phyloP scores from a whole-genome alignment of 2,797 vertebrate species.

The Malacoraja senta region DNA sequence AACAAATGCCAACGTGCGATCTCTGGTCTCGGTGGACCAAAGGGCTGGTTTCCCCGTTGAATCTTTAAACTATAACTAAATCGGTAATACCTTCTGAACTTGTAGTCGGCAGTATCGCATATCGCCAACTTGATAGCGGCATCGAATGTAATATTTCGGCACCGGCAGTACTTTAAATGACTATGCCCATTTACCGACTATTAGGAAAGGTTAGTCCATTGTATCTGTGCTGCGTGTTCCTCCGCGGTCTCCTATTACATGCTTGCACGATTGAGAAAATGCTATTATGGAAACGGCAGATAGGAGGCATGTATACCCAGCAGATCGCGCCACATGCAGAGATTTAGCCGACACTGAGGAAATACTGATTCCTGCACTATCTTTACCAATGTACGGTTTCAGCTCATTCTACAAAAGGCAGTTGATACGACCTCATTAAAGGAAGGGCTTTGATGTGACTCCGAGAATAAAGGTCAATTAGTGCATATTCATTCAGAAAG shows the following conservation, averaged over 20 bases:
- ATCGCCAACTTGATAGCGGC: background rate
- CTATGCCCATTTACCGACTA: background rate
- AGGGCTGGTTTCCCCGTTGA: too few species aligned
- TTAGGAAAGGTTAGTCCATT: background rate
- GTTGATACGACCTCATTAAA: conserved; percentile 19
- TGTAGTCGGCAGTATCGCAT: too few species aligned
- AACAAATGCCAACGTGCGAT: too few species aligned
- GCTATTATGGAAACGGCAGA: background rate
- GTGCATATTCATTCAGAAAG: conserved; percentile 28
- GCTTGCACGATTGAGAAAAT: background rate
- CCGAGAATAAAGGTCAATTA: conserved; percentile 27
- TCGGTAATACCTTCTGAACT: too few species aligned
- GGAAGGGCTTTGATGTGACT: conserved; percentile 22
- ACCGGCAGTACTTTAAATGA: background rate
- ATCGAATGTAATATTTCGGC: background rate
- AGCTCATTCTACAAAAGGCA: background rate
- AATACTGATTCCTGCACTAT: conserved; percentile 25
- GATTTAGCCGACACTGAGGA: background rate
- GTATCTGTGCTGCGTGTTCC: background rate
- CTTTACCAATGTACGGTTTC: conserved; percentile 21
- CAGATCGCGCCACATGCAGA: conserved; percentile 15
- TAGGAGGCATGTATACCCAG: conserved; percentile 8
- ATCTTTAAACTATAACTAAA: too few species aligned
- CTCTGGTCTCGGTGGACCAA: too few species aligned
- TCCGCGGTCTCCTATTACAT: background rate